Conservation (phyloP, 2,888 invertebrate genomes). For the Lycophotia porphyrea region DNA sequence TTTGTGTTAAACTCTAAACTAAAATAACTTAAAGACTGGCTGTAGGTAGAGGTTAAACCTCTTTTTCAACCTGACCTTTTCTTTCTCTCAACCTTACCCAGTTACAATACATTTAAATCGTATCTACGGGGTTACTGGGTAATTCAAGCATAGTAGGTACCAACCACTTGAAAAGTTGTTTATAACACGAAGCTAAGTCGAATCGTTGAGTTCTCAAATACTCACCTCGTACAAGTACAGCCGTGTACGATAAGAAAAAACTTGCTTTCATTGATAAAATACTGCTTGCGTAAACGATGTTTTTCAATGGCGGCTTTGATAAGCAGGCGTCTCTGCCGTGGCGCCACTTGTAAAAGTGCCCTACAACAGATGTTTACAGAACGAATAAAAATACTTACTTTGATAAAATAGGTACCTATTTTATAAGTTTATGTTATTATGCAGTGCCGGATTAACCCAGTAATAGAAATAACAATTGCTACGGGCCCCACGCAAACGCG, state of each 20-base stretch:
- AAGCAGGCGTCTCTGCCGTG: conserved; percentile 64
- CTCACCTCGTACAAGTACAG: conserved; percentile 67
- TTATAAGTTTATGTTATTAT: background rate
- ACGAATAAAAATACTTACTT: conserved; percentile 34
- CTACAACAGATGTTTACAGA: conserved; percentile 10
- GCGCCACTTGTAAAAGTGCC: conserved; percentile 66
- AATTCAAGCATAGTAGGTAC: background rate
- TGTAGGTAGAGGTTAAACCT: background rate
- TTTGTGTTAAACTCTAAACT: background rate
- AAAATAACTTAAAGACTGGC: background rate
- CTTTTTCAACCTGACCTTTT: no score
- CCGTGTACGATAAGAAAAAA: conserved; percentile 78
- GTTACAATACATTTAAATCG: background rate
- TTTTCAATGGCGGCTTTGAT: conserved; percentile 81
- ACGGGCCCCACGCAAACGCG: no score
- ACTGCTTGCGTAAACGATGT: conserved; percentile 82
- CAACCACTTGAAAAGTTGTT: conserved; percentile 21
- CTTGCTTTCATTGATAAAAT: conserved; percentile 84
- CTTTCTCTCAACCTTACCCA: no score
- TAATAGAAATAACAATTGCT: no score
- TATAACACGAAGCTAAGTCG: conserved; percentile 17
- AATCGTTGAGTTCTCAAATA: conserved; percentile 53
- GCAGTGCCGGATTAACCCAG: no score
- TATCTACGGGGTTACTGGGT: background rate
- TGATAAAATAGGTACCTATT: background rate